phyloP scores from a whole-genome alignment of 37 sponge, comb jelly and placozoan genomes.

The Dysidea cf. avara region DNA sequence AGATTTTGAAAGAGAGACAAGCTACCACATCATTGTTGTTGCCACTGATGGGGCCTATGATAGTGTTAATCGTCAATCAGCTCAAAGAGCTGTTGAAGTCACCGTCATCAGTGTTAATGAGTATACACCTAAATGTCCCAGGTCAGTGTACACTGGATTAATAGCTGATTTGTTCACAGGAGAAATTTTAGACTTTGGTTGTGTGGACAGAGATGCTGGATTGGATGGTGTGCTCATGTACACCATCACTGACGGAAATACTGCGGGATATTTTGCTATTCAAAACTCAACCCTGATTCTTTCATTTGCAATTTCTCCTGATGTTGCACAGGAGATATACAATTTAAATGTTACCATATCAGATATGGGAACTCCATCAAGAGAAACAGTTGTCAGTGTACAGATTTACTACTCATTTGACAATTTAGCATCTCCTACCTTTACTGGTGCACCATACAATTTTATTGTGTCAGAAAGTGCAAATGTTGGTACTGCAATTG shows the following conservation, averaged over 20 bases:
- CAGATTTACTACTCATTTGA: slow-evolving; percentile 42
- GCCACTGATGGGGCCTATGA: slow-evolving; percentile 64
- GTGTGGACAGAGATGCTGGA: slow-evolving; percentile 46
- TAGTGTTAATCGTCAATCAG: slow-evolving; percentile 27
- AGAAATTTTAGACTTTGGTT: slow-evolving; percentile 32
- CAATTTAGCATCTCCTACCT: slow-evolving; percentile 41
- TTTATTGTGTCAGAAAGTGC: slow-evolving; percentile 33
- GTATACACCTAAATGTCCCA: slow-evolving; percentile 38
- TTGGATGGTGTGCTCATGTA: slow-evolving; percentile 33
- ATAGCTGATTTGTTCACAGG: slow-evolving; percentile 18
- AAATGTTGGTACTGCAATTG: slow-evolving; percentile 38
- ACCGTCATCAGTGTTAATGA: slow-evolving; percentile 61
- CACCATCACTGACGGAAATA: slow-evolving; percentile 30
- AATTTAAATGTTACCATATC: slow-evolving; percentile 28
- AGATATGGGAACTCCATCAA: slow-evolving; percentile 24
- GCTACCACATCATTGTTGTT: slow-evolving; percentile 26
- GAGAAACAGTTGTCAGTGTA: slow-evolving; percentile 19
- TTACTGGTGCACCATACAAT: slow-evolving; percentile 22
- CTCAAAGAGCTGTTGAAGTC: slow-evolving; percentile 38
- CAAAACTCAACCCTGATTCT: slow-evolving; percentile 6
- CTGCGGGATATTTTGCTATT: slow-evolving; percentile 8
- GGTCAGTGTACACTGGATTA: slow-evolving; percentile 37
- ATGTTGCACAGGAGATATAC: slow-evolving; percentile 20
- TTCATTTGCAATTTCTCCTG: slow-evolving; percentile 7
- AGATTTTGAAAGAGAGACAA: slow-evolving; percentile 15